These are phyloP conservation scores for Peromyscus melanophrys DNA, from an alignment of 2,797 vertebrate genomes.

Conservation along the genomic window DNA sequence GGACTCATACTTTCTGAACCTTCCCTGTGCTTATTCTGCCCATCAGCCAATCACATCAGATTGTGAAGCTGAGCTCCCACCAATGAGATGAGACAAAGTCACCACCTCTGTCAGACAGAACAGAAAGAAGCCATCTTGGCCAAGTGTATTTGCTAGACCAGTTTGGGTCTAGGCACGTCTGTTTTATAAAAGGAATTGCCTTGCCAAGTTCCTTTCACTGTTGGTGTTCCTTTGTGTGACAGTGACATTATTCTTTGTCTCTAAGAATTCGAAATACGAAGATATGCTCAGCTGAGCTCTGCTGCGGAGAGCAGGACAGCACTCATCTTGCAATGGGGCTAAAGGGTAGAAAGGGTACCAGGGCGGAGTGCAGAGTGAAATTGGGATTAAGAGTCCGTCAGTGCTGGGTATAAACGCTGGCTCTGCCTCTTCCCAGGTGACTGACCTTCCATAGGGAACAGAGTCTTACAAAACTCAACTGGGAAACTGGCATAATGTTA, in stretches of 20 bases:
- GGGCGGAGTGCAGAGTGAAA: no score
- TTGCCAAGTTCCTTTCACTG: not conserved
- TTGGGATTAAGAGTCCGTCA: fast-evolving
- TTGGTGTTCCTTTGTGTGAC: no score
- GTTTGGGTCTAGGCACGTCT: not conserved
- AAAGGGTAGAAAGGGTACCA: not conserved
- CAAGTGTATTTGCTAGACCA: not conserved
- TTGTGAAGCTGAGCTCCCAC: not conserved
- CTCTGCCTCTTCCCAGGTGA: not conserved
- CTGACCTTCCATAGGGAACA: not conserved
- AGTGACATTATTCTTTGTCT: not conserved
- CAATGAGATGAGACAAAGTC: not conserved
- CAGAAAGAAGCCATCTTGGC: not conserved
- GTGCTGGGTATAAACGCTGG: not conserved
- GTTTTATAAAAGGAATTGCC: not conserved
- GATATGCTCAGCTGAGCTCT: not conserved
- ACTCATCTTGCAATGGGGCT: not conserved
- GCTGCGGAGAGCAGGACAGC: no score
- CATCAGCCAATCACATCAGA: not conserved
- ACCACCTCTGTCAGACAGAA: not conserved
- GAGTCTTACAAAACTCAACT: not conserved
- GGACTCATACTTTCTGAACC: not conserved
- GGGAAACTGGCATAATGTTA: not conserved
- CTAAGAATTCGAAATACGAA: not conserved
- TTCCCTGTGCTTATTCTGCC: not conserved